A percentile compares a stretch with the other conserved stretches of the same genome.
These are phyloP conservation scores for Centropyge bicolor DNA, from an alignment of 2,797 vertebrate species.

Conservation along the genomic window DNA sequence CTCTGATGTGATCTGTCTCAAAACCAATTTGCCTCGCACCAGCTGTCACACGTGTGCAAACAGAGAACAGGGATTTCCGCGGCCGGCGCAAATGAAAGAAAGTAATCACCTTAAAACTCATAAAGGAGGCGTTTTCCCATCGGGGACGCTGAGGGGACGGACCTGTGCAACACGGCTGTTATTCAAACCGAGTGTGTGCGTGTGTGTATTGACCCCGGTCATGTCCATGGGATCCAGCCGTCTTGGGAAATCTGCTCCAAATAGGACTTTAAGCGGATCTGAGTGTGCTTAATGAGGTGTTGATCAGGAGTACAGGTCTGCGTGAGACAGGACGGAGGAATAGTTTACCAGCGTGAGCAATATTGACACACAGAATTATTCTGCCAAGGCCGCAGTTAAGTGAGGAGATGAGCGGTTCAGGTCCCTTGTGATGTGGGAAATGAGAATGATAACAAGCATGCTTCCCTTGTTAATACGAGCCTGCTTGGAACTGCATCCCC, in stretches of 20 bases:
- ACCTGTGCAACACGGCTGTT: conserved; percentile 34
- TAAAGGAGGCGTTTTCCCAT: conserved; percentile 54
- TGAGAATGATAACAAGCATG: conserved; percentile 52
- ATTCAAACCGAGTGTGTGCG: conserved; percentile 44
- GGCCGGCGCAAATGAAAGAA: conserved; percentile 70
- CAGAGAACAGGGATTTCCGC: conserved; percentile 58
- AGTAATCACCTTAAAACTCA: conserved; percentile 76
- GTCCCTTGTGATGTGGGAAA: conserved; percentile 56
- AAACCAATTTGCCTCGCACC: conserved; percentile 72
- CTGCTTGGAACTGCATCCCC: conserved; percentile 42
- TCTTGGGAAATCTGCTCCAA: conserved; percentile 79
- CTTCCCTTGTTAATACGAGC: conserved; percentile 52
- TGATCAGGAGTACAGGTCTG: conserved; percentile 59
- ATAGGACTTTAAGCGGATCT: conserved; percentile 78
- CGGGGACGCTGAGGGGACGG: conserved; percentile 17
- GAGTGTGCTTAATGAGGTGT: conserved; percentile 76
- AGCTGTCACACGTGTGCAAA: conserved; percentile 68
- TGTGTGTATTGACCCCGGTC: conserved; percentile 51
- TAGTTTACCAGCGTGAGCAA: conserved; percentile 41
- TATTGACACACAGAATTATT: conserved; percentile 63
- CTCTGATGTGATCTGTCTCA: conserved; percentile 58
- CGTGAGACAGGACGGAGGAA: conserved; percentile 19
- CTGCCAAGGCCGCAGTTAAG: conserved; percentile 41
- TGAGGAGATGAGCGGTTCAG: conserved; percentile 45
- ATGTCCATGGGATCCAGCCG: conserved; percentile 35